phyloP scores from a whole-genome alignment of 2,113 vertebrate species.

The Barnardius zonarius region DNA sequence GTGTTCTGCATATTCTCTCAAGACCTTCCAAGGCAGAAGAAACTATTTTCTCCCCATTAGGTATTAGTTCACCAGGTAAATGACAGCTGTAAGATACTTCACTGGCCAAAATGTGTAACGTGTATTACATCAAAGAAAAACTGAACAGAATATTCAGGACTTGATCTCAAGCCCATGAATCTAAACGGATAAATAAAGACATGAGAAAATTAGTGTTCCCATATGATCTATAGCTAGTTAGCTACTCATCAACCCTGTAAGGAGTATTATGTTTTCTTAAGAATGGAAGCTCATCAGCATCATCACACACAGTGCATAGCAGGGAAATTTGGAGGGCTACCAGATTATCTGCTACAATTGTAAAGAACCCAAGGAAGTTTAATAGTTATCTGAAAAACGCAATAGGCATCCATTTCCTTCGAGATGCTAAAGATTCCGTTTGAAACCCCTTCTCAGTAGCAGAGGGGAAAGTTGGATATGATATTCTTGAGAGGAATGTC shows the following conservation, averaged over 20 bases:
- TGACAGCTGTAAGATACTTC: background rate
- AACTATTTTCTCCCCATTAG: background rate
- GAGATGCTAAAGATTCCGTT: background rate
- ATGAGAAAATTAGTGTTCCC: conserved; percentile 6
- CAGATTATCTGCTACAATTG: background rate
- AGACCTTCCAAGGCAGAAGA: background rate
- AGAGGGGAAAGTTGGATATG: background rate
- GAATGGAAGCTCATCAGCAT: background rate
- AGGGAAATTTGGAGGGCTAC: background rate
- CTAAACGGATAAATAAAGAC: background rate
- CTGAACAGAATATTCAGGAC: background rate
- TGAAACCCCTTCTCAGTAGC: background rate
- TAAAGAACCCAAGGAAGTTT: background rate
- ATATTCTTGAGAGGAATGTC: background rate
- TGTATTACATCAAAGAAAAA: background rate
- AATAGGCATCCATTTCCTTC: background rate
- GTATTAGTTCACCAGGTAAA: background rate
- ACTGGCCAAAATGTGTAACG: conserved; percentile 20
- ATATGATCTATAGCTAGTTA: background rate
- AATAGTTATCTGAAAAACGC: background rate
- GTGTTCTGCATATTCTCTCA: background rate
- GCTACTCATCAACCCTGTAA: background rate
- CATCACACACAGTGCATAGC: background rate
- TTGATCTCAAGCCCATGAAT: background rate
- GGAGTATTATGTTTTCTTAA: background rate